Conservation (phyloP, 30 jellyfish, hydroid and myxozoan genomes). For the Clytia hemisphaerica region DNA sequence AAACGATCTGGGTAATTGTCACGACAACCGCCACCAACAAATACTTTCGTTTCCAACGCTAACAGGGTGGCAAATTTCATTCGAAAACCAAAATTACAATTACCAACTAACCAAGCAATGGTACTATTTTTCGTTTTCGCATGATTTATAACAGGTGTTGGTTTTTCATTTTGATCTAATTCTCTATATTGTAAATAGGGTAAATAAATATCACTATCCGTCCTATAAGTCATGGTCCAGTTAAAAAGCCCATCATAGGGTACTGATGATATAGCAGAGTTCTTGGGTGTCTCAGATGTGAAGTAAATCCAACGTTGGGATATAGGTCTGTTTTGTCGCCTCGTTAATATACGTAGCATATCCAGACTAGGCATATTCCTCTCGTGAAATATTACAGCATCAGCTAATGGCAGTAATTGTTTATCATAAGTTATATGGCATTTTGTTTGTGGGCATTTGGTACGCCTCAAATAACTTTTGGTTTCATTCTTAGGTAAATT, state of each 20-base stretch:
- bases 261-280: conserved; percentile 39
- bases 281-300: conserved; percentile 80
- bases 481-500: conserved; percentile 46
- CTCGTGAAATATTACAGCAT: conserved; percentile 91
- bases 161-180: not conserved
- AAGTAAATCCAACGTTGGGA: conserved; percentile 85
- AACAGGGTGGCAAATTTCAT: conserved; percentile 52
- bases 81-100: conserved; percentile 66
- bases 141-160: conserved; percentile 24
- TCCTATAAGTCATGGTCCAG: conserved; percentile 95
- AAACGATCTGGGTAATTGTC: conserved; percentile 18
- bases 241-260: conserved; percentile 74
- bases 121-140: conserved; percentile 45
- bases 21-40: conserved; percentile 80
- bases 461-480: conserved; percentile 24
- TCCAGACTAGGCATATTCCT: conserved; percentile 68
- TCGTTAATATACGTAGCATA: not conserved
- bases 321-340: conserved; percentile 21
- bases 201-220: conserved; percentile 72
- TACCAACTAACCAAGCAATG: conserved; percentile 74
- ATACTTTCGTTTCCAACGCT: conserved; percentile 43
- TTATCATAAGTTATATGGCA: conserved; percentile 75
- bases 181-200: conserved; percentile 69
- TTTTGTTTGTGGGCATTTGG: conserved; percentile 43
- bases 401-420: conserved; percentile 34